These are phyloP conservation scores for Acanthococcus lagerstroemiae DNA, from an alignment of 2,888 invertebrate species.

Conservation along the genomic window DNA sequence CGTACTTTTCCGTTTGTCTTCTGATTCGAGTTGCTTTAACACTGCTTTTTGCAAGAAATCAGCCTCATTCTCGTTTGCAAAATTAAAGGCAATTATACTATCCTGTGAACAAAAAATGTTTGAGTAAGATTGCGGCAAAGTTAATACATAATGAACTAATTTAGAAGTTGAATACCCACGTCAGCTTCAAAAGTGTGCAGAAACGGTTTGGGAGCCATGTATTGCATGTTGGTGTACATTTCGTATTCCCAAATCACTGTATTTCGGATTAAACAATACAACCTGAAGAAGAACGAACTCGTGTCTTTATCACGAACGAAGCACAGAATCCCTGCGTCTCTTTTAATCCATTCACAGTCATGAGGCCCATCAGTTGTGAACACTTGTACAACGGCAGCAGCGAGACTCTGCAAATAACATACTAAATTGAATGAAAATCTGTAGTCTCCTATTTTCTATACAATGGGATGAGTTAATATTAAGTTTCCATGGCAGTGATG, in stretches of 20 bases:
- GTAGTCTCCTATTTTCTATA: too few relatives aligned
- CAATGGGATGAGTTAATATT: too few relatives aligned
- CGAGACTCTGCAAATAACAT: constrained; percentile 60
- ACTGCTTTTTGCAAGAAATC: constrained; percentile 59
- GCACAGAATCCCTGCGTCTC: constrained; percentile 76
- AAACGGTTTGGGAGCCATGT: constrained; percentile 65
- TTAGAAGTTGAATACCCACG: constrained; percentile 49
- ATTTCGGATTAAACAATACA: constrained; percentile 70
- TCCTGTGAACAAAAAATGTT: constrained; percentile 49
- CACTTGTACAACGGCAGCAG: constrained; percentile 76
- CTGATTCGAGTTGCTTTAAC: constrained; percentile 63
- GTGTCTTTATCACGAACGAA: constrained; percentile 81
- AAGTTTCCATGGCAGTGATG: too few relatives aligned
- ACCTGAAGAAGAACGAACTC: constrained; percentile 80
- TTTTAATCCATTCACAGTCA: constrained; percentile 76
- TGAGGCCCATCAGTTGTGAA: constrained; percentile 73
- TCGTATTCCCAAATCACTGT: constrained; percentile 88
- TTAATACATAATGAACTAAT: background rate
- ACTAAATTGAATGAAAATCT: too few relatives aligned
- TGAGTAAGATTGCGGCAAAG: background rate
- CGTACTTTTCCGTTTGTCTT: constrained; percentile 60
- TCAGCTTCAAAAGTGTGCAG: constrained; percentile 91
- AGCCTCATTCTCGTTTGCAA: constrained; percentile 86
- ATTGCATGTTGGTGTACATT: constrained; percentile 74
- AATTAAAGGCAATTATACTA: constrained; percentile 84